Evolutionary conservation across 2,113 vertebrate genomes (phyloP).

Genomic region (Ifrita kowaldi): DNA sequence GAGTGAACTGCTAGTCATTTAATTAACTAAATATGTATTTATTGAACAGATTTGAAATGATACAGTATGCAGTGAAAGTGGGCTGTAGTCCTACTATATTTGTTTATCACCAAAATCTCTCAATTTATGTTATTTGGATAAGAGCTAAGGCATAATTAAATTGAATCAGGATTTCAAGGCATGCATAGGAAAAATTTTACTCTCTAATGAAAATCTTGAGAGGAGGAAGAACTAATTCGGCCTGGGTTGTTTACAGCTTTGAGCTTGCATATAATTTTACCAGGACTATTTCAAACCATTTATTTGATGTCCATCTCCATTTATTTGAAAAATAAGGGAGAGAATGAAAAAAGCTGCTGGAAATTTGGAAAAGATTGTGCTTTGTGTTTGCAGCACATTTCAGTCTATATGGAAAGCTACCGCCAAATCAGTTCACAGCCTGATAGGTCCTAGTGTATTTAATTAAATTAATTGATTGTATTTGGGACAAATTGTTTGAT

Average conservation of each 20-base stretch:
- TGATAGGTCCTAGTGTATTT: neutral
- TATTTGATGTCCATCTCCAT: neutral
- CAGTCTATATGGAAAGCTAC: neutral
- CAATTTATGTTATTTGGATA: neutral
- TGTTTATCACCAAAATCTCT: neutral
- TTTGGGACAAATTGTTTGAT: neutral
- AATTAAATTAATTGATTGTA: neutral
- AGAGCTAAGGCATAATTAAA: neutral
- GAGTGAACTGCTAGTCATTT: neutral
- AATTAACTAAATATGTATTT: neutral
- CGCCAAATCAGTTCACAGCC: neutral
- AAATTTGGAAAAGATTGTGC: neutral
- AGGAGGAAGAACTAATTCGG: neutral
- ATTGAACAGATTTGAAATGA: neutral
- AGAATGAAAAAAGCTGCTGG: neutral
- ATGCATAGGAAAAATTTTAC: neutral
- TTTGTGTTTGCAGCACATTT: neutral
- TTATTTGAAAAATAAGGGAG: conserved; percentile 9
- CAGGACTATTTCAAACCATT: neutral
- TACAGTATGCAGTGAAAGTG: neutral
- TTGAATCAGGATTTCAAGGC: neutral
- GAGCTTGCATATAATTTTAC: neutral
- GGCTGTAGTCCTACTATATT: neutral
- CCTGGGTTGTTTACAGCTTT: neutral
- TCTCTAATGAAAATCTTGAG: neutral